Conservation (phyloP, 2,113 vertebrate genomes). For the Tursiops truncatus region DNA sequence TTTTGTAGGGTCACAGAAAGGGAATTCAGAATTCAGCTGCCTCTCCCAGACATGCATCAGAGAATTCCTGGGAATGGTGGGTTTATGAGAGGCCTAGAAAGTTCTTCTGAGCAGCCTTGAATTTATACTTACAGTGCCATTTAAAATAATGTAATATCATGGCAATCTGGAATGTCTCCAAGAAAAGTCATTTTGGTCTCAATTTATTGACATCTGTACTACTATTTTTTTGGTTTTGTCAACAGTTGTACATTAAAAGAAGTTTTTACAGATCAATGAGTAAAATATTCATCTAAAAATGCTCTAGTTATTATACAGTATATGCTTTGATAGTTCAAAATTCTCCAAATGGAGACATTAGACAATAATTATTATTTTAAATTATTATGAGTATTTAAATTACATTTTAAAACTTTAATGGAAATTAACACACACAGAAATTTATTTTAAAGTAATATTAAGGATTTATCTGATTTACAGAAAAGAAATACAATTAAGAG, state of each 20-base stretch:
- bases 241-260: constrained; percentile 50
- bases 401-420: constrained; percentile 67
- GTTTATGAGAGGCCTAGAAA: not conserved
- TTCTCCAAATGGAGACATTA: constrained; percentile 71
- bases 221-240: constrained; percentile 42
- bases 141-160: constrained; percentile 55
- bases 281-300: constrained; percentile 72
- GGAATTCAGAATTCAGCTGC: not conserved
- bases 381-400: constrained; percentile 59
- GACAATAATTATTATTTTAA: constrained; percentile 69
- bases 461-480: constrained; percentile 60
- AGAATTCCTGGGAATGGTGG: not conserved
- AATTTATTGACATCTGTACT: constrained; percentile 26
- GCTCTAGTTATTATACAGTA: constrained; percentile 70
- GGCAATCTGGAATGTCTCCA: constrained; percentile 63
- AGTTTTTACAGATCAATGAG: constrained; percentile 52
- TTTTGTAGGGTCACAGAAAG: not conserved
- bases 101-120: not conserved
- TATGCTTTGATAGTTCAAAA: constrained; percentile 67
- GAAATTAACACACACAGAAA: constrained; percentile 64
- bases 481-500: constrained; percentile 50
- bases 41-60: not conserved
- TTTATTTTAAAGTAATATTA: constrained; percentile 54
- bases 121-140: not conserved
- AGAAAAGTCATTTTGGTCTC: constrained; percentile 66